Percentiles rank a stretch among this genome's conserved stretches.
Evolutionary conservation across 2,797 vertebrate species (phyloP).

Genomic region (Aeoliscus strigatus): DNA sequence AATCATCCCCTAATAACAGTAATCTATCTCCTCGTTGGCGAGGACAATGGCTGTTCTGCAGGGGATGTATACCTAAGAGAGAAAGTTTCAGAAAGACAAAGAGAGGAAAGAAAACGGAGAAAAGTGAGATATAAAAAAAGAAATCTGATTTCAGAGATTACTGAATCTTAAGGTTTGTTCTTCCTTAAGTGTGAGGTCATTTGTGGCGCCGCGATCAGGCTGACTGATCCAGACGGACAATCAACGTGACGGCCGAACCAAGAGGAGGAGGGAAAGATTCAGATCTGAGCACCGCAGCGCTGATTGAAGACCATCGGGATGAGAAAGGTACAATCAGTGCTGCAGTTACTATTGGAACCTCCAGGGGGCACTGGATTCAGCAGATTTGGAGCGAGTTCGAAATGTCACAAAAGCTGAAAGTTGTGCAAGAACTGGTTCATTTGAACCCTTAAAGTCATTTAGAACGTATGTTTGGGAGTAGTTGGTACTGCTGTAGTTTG

Average conservation of each 20-base stretch:
- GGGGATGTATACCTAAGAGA: slow-evolving; percentile 93
- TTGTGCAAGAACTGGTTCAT: too few species aligned
- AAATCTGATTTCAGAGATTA: slow-evolving; percentile 30
- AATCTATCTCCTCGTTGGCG: slow-evolving; percentile 82
- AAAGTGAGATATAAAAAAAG: slow-evolving; percentile 51
- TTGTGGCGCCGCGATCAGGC: too few species aligned
- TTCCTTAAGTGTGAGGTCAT: slow-evolving; percentile 10
- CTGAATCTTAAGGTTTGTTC: slow-evolving; percentile 13
- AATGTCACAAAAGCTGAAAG: too few species aligned
- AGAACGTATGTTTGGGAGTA: too few species aligned
- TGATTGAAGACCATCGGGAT: slow-evolving; percentile 24
- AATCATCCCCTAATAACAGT: slow-evolving; percentile 75
- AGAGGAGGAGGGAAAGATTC: slow-evolving; percentile 1
- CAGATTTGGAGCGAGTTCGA: too few species aligned
- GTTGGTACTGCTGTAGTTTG: too few species aligned
- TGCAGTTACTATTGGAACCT: too few species aligned
- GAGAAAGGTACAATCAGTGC: slow-evolving; percentile 25
- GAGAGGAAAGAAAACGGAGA: slow-evolving; percentile 14
- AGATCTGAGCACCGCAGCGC: slow-evolving; percentile 13
- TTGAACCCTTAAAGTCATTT: too few species aligned
- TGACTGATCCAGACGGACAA: too few species aligned
- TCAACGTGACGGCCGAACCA: slow-evolving; percentile 10
- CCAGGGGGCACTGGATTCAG: slow-evolving; percentile 47
- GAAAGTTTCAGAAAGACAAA: slow-evolving; percentile 38
- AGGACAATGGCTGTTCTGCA: slow-evolving; percentile 93